Conservation (phyloP, 2,888 invertebrate genomes). For the Plagodis dolabraria region DNA sequence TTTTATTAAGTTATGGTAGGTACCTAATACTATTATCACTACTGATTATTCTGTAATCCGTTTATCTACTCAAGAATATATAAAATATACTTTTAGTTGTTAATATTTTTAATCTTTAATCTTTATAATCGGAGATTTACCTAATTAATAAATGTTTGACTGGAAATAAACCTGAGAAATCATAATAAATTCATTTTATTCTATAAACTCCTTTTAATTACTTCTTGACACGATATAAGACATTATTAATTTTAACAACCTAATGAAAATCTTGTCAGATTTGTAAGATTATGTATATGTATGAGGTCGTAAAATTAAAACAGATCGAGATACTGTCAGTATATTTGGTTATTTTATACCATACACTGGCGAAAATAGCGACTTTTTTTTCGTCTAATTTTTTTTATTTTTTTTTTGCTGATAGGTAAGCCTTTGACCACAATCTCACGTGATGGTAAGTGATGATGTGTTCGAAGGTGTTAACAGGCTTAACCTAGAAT, state of each 20-base stretch:
- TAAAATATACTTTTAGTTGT: too few species aligned
- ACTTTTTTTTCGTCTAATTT: too few species aligned
- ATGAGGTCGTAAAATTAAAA: constrained; percentile 23
- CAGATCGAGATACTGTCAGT: constrained; percentile 10
- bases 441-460: too few species aligned
- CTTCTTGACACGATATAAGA: constrained; percentile 14
- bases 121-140: constrained; percentile 24
- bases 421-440: too few species aligned
- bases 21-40: too few species aligned
- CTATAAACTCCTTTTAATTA: constrained; percentile 21
- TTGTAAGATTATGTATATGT: constrained; percentile 36
- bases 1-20: too few species aligned
- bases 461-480: too few species aligned
- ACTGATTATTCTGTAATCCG: too few species aligned
- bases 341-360: neutral
- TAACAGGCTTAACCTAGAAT: too few species aligned
- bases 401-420: too few species aligned
- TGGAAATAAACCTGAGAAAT: neutral
- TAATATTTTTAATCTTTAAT: constrained; percentile 8
- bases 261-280: constrained; percentile 29
- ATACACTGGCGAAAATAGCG: too few species aligned
- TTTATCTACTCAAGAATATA: too few species aligned
- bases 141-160: constrained; percentile 20
- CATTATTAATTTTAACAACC: constrained; percentile 23
- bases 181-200: constrained; percentile 12